Base-by-base conservation (phyloP, 2,888 invertebrate species). In the Pammene fasciana region DNA sequence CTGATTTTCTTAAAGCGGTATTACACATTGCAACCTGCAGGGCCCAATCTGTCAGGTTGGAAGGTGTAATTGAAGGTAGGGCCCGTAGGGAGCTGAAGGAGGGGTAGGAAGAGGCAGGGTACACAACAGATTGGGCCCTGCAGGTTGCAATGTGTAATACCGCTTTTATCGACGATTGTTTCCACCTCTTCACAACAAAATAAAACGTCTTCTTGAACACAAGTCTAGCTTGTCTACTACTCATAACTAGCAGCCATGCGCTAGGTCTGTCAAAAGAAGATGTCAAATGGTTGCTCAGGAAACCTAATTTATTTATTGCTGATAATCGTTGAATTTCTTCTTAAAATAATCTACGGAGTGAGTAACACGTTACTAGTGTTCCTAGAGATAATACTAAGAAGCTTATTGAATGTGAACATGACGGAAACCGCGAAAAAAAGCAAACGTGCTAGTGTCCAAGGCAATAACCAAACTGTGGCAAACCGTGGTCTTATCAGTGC, bases 401-500 rank as follows among this genome's bases (percentile, higher is more conserved):
- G 76, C 59, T 43, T 85, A 16, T 74, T 83, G 72, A 71, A 84
- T 84, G 82, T 82, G 78, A 89, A 81, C 73, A 92, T 92, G 92
- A 84, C 83, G 11, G 89, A 90, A 73, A 79, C 85, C 45, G 74
- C 86, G 0, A 88, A 89, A 68, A 89, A 87, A 77, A 81, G 84
- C 8, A 91, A 89, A 72, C 81, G 79, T 70, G 67, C 79, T 14
- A 79, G 78, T 70, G 82, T 78, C 1, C 41, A 41, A 9, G 75
- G 81, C 74, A 75, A 72, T 80, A 87, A 86, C 84, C 86, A 82
- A 78, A 86, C 88, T 8, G 78, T 86, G 5, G 75, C 79, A 0
- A 73, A 79, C 43, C 79, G 93, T 56, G 85, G 86, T 52, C 67
- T 80, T 70, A 91, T 93, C 60, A 88, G 88, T 71, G 89, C 88